Evolutionary conservation across 2,113 vertebrate genomes (phyloP).

Genomic region (Pogona vitticeps): DNA sequence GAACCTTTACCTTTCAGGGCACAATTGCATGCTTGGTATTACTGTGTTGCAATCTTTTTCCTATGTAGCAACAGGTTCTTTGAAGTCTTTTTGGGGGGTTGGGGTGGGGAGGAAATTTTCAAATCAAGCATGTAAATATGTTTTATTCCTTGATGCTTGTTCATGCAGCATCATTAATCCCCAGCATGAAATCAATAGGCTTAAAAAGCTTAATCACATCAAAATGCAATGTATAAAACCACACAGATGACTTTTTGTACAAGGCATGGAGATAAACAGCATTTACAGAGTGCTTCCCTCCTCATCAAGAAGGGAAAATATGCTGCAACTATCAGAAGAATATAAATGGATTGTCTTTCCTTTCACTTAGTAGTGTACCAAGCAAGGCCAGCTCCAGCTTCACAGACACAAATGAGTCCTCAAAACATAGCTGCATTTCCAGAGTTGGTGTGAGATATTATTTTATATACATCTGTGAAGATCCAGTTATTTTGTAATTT

Average conservation of each 20-base stretch:
- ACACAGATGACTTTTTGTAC: slow-evolving; percentile 62
- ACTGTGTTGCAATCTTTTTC: slow-evolving; percentile 5
- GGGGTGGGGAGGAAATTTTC: slow-evolving; percentile 34
- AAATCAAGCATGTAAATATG: slow-evolving; percentile 58
- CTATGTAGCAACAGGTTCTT: slow-evolving; percentile 49
- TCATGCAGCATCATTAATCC: slow-evolving; percentile 72
- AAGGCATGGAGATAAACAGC: slow-evolving; percentile 42
- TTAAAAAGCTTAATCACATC: slow-evolving; percentile 67
- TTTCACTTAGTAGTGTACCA: background rate
- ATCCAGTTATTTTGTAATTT: background rate
- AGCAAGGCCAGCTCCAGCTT: background rate
- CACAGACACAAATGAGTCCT: background rate
- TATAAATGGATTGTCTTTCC: slow-evolving; percentile 42
- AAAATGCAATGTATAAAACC: slow-evolving; percentile 62
- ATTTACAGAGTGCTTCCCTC: slow-evolving; percentile 36
- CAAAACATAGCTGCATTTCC: background rate
- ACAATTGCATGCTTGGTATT: slow-evolving; percentile 33
- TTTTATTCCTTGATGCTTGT: slow-evolving; percentile 66
- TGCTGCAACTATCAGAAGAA: slow-evolving; percentile 28
- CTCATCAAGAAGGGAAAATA: slow-evolving; percentile 41
- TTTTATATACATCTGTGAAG: background rate
- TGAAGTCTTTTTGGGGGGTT: slow-evolving; percentile 23
- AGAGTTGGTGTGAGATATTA: background rate
- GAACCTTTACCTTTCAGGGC: background rate
- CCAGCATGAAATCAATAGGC: slow-evolving; percentile 70